These are phyloP conservation scores for Keiferia lycopersicella DNA, from an alignment of 2,888 invertebrate genomes.

Conservation along the genomic window DNA sequence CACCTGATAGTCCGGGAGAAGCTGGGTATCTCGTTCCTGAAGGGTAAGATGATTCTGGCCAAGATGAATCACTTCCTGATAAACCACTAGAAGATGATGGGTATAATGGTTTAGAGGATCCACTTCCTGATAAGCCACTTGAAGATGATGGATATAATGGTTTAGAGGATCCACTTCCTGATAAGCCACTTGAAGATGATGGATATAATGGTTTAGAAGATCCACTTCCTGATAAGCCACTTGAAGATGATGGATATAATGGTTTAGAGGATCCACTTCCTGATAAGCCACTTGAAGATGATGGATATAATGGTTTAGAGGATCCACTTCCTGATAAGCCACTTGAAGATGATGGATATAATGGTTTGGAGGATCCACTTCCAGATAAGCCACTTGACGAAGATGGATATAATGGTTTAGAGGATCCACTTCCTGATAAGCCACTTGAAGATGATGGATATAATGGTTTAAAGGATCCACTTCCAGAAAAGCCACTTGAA, in stretches of 20 bases:
- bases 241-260: slow-evolving; percentile 33
- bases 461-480: slow-evolving; percentile 26
- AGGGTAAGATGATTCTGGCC: not conserved
- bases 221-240: slow-evolving; percentile 38
- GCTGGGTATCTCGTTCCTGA: not conserved
- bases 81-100: slow-evolving; percentile 33
- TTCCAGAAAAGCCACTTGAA: slow-evolving; percentile 39
- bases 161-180: slow-evolving; percentile 34
- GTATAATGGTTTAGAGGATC: slow-evolving; percentile 29
- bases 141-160: slow-evolving; percentile 32
- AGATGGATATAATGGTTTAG: too few relatives aligned
- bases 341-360: slow-evolving; percentile 33
- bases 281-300: slow-evolving; percentile 37
- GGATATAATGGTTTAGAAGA: too few relatives aligned
- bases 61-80: slow-evolving; percentile 32
- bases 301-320: too few relatives aligned
- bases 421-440: slow-evolving; percentile 35
- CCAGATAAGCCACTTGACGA: slow-evolving; percentile 39
- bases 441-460: slow-evolving; percentile 37
- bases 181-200: slow-evolving; percentile 35
- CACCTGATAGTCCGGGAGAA: not conserved
- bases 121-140: slow-evolving; percentile 35
- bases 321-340: slow-evolving; percentile 37
- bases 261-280: slow-evolving; percentile 32
- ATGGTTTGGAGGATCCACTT: slow-evolving; percentile 27